A percentile compares a stretch with the other conserved stretches of the same genome.
These are phyloP conservation scores for Clostera curtula DNA, from an alignment of 2,888 invertebrate genomes.

Conservation along the genomic window DNA sequence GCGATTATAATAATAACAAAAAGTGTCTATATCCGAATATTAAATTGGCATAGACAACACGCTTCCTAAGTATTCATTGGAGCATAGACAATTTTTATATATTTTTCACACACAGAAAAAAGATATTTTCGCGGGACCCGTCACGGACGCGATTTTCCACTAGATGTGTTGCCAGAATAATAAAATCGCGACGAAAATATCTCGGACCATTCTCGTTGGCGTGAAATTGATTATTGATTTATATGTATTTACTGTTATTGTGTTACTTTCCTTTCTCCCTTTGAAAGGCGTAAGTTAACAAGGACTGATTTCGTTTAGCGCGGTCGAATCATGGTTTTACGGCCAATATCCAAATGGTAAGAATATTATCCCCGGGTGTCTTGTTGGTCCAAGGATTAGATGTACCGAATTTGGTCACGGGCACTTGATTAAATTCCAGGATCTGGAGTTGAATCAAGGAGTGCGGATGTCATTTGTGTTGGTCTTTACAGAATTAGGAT, in stretches of 20 bases:
- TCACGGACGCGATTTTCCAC: conserved; percentile 56
- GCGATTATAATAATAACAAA: too few relatives aligned
- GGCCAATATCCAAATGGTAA: too few relatives aligned
- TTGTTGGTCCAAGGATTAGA: too few relatives aligned
- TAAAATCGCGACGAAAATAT: conserved; percentile 55
- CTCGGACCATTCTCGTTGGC: conserved; percentile 46
- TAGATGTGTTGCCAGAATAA: conserved; percentile 57
- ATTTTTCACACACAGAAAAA: conserved; percentile 32
- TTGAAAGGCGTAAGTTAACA: too few relatives aligned
- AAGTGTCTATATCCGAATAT: neutral
- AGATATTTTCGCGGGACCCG: conserved; percentile 36
- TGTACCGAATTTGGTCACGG: too few relatives aligned
- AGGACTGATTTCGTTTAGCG: too few relatives aligned
- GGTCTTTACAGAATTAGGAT: too few relatives aligned
- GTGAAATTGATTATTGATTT: conserved; percentile 72
- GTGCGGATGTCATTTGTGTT: too few relatives aligned
- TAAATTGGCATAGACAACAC: conserved; percentile 4
- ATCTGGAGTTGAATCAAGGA: too few relatives aligned
- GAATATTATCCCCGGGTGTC: conserved; percentile 5
- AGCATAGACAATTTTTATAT: conserved; percentile 30
- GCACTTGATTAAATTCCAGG: too few relatives aligned
- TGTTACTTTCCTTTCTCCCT: too few relatives aligned
- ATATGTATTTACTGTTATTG: conserved; percentile 33
- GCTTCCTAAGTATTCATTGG: conserved; percentile 21
- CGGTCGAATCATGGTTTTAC: too few relatives aligned